Evolutionary conservation across 1,140 invertebrate species (phyloP), one percentile per base, ranked within the genome.

Genomic region (Caerostris extrusa): DNA sequence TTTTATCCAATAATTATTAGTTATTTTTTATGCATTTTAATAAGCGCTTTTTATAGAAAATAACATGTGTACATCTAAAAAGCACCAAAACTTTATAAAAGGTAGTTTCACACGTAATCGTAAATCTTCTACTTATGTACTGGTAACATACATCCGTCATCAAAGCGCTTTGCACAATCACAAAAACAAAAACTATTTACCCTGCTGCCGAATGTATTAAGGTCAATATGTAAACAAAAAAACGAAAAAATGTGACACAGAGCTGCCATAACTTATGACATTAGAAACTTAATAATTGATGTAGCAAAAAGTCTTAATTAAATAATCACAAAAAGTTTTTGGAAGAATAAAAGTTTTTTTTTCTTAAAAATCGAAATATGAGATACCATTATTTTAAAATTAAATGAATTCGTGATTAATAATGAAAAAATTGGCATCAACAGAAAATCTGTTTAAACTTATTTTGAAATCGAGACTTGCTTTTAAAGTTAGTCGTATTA

Each of bases 81-180:
- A 53, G 71, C 50, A 77, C 34, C 34, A 12, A 12, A 53, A 77
- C 4, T 77, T 77, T 5, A 77, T 77, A 3, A 77, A 77, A 77
- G 7, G 2, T 19, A 57, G 6, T 85, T 55, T 67, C n/a, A 88
- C 86, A 88, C 86, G 86, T 88, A 88, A 57, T 64, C 86, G 60
- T 88, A 88, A 88, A 88, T 88, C 14, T 61, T 56, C 50, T 53
- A 88, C 86, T 57, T 53, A 6, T 88, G 86, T 64, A 88, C 86
- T 88, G 61, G 58, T 88, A 88, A 88, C 50, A 67, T 57, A 88
- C 50, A 88, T 88, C 86, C 56, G 86, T 88, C 86, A 88, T 58
- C 86, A 88, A 88, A 17, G 14, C 60, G 64, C 60, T 88, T 67
- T 64, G 14, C 34, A 57, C 58, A 10, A 14, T 10, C 34, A 77